Evolutionary conservation across 2,888 invertebrate species (phyloP), one percentile per base, ranked within the genome.

Genomic region (Spatulosminthurus flaviceps): DNA sequence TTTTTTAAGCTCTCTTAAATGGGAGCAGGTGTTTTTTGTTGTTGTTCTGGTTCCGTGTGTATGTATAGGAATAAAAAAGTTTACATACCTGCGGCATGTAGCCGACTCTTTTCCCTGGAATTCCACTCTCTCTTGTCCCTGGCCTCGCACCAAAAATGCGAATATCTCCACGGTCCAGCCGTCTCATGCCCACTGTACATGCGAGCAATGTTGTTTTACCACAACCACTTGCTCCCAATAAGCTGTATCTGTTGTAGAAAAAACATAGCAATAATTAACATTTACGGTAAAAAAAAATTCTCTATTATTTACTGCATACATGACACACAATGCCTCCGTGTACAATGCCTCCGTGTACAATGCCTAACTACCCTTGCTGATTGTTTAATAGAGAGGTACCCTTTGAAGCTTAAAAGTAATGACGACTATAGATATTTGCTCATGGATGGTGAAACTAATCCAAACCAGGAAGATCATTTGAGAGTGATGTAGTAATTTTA

Each of bases 201-300:
- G 95, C 94, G 4, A 97, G 91, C 19, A 97, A 89, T 0, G 97
- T 97, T 1, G 97, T 97, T 85, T 84, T 97, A n/a, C 96, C 96
- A 88, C 97, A 97, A 42, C 97, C 97, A 81, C 96, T 96, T 9
- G 97, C 96, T 28, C 97, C 97, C 29, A 97, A 90, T 13, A 97
- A 90, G 80, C 97, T 97, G 88, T 97, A 97, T 88, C 97, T 97
- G 89, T 19, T 87, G 82, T 83, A 79, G n/a, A 51, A 19, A 19
- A n/a, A 51, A 51, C 4, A 51, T n/a, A 51, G 51, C 16, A 19
- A n/a, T n/a, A n/a, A n/a, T n/a, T n/a, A n/a, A n/a, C n/a, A n/a
- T n/a, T n/a, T n/a, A n/a, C n/a, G n/a, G n/a, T n/a, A n/a, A n/a
- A n/a, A n/a, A n/a, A n/a, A n/a, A n/a, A n/a, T n/a, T n/a, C n/a